Evolutionary conservation across 2,888 invertebrate species (phyloP), one percentile per base, ranked within the genome.

Genomic region (Abscondita cerata): DNA sequence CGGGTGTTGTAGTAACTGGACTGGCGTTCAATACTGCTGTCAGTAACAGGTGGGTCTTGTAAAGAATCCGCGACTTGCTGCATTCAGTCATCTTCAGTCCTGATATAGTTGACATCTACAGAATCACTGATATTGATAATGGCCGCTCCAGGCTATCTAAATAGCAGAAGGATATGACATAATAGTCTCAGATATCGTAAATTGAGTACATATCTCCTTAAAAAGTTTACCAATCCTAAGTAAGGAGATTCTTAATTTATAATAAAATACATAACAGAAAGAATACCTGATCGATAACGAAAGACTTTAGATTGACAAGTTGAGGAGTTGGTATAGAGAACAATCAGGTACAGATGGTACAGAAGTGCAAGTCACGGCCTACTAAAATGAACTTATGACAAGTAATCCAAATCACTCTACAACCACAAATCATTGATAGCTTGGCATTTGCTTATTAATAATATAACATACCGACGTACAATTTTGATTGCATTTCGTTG

Each of bases 41-140:
- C 79, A 77, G 59, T 62, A 47, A 68, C 77, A 77, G 74, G 62
- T 69, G 70, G 66, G 61, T 67, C 68, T 70, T 74, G 72, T 71
- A 73, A 76, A 78, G 78, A 77, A 77, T 76, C 75, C 77, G 75
- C 76, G 75, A 75, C 71, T 75, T 72, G 70, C 68, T 74, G 75
- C 76, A 74, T 76, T 75, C 76, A 75, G 71, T 77, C 77, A 77
- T 71, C 68, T 71, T 71, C 70, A 68, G 70, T 62, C 52, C 64
- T 65, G 68, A 68, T 68, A 69, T 68, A 67, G 70, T 71, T 71
- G 69, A 71, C 72, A 71, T 71, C 69, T 67, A 68, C 66, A 65
- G 71, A 69, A 71, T 70, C 71, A 68, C 67, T 68, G 68, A 71
- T 70, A 70, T 69, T 70, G 71, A 70, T 72, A 72, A 72, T 72